phyloP scores from a whole-genome alignment of 1,140 invertebrate genomes.

The Holotrichia oblita region DNA sequence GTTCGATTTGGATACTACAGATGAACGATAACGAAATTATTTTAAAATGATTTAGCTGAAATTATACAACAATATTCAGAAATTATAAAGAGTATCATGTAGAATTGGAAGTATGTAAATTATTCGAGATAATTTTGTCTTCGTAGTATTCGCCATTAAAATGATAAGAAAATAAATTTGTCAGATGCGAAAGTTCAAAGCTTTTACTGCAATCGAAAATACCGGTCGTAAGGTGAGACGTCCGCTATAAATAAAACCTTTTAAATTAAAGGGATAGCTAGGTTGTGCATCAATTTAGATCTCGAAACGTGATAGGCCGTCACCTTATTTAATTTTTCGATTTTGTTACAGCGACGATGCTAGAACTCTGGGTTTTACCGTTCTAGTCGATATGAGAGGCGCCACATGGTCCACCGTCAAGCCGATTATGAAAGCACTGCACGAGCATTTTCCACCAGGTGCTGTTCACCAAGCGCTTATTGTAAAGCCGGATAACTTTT shows the following conservation, averaged over 20 bases:
- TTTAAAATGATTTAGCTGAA: too few relatives aligned
- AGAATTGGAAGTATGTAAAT: too few relatives aligned
- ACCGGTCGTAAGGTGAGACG: not conserved
- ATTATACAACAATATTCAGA: too few relatives aligned
- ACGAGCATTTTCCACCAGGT: conserved; percentile 89
- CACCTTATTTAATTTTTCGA: conserved; percentile 34
- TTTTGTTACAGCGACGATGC: conserved; percentile 84
- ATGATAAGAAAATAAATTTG: not conserved
- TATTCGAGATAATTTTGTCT: too few relatives aligned
- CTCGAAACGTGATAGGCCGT: conserved; percentile 10
- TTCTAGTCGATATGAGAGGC: conserved; percentile 95
- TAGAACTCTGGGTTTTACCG: conserved; percentile 88
- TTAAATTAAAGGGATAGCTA: conserved; percentile 26
- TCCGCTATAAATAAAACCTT: conserved; percentile 24
- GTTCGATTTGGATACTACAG: too few relatives aligned
- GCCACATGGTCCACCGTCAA: conserved; percentile 96
- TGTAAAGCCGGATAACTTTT: conserved; percentile 99
- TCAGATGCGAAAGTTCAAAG: not conserved
- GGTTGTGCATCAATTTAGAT: conserved; percentile 24
- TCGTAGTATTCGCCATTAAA: too few relatives aligned
- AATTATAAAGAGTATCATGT: too few relatives aligned
- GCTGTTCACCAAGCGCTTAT: conserved; percentile 92
- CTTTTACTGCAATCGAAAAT: conserved; percentile 20
- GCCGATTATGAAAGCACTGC: conserved; percentile 95
- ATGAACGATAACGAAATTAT: too few relatives aligned